These are phyloP conservation scores for Trilocha varians DNA, from an alignment of 2,888 invertebrate species.

Conservation along the genomic window DNA sequence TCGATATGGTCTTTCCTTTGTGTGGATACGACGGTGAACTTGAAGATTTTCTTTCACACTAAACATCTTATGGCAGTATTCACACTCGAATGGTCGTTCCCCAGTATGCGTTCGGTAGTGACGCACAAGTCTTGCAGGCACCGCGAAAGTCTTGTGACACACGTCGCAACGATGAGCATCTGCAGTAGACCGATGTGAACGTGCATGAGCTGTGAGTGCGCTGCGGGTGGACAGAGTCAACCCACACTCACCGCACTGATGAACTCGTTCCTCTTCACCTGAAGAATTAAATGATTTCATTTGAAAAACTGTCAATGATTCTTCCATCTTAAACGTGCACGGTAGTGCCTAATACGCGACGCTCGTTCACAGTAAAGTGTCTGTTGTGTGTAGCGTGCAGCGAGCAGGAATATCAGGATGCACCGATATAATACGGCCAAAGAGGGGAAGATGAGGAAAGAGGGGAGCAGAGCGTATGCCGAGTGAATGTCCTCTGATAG, in stretches of 20 bases:
- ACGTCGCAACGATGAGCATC: constrained; percentile 93
- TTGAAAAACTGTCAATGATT: constrained; percentile 31
- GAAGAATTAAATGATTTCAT: constrained; percentile 42
- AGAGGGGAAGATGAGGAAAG: constrained; percentile 31
- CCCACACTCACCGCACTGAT: constrained; percentile 80
- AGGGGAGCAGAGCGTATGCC: constrained; percentile 35
- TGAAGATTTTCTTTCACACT: constrained; percentile 94
- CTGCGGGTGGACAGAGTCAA: constrained; percentile 83
- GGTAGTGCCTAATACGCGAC: constrained; percentile 27
- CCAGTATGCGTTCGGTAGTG: constrained; percentile 94
- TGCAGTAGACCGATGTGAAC: constrained; percentile 52
- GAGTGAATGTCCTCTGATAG: constrained; percentile 50
- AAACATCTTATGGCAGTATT: constrained; percentile 93
- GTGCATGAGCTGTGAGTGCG: constrained; percentile 81
- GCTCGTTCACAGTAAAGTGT: constrained; percentile 57
- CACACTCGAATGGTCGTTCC: constrained; percentile 92
- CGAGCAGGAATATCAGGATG: constrained; percentile 66
- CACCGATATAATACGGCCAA: constrained; percentile 51
- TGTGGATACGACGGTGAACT: constrained; percentile 91
- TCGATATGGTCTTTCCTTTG: constrained; percentile 92
- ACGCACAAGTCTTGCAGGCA: constrained; percentile 87
- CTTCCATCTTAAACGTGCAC: constrained; percentile 29
- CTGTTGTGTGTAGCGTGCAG: constrained; percentile 61
- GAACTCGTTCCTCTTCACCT: constrained; percentile 68
- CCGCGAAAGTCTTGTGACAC: constrained; percentile 92